Conservation (phyloP, 2,888 invertebrate species). For the Mimumesa dahlbomi region DNA sequence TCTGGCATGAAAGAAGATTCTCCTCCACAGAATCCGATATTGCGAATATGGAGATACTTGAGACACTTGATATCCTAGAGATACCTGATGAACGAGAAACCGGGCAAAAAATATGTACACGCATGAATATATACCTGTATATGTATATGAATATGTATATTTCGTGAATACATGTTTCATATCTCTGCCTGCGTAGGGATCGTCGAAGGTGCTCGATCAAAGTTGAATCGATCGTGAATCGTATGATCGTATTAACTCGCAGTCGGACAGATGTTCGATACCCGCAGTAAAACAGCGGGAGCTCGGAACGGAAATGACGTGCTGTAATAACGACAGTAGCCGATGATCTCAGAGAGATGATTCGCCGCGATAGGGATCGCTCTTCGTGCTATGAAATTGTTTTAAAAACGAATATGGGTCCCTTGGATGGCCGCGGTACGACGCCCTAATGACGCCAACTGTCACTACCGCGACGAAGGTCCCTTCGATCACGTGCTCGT, state of each 20-base stretch:
- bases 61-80: no score
- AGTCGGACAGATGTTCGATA: slow-evolving; percentile 41
- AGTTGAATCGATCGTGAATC: slow-evolving; percentile 11
- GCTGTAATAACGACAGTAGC: slow-evolving; percentile 55
- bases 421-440: slow-evolving; percentile 29
- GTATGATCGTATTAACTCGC: slow-evolving; percentile 27
- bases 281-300: slow-evolving; percentile 22
- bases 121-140: no score
- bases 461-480: slow-evolving; percentile 54
- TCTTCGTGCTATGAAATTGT: slow-evolving; percentile 57
- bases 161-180: no score
- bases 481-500: slow-evolving; percentile 45
- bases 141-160: no score
- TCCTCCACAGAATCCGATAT: no score
- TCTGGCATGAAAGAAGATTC: no score
- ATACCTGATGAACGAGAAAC: no score
- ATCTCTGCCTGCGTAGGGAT: no score
- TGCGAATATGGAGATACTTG: no score
- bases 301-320: slow-evolving; percentile 63
- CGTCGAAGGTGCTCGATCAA: no score
- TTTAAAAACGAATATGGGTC: slow-evolving; percentile 57
- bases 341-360: slow-evolving; percentile 68
- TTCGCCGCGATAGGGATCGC: slow-evolving; percentile 60
- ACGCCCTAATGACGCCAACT: slow-evolving; percentile 67
- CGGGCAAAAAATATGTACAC: no score